Evolutionary conservation across 2,888 invertebrate species (phyloP).

Genomic region (Saturnia pavonia): DNA sequence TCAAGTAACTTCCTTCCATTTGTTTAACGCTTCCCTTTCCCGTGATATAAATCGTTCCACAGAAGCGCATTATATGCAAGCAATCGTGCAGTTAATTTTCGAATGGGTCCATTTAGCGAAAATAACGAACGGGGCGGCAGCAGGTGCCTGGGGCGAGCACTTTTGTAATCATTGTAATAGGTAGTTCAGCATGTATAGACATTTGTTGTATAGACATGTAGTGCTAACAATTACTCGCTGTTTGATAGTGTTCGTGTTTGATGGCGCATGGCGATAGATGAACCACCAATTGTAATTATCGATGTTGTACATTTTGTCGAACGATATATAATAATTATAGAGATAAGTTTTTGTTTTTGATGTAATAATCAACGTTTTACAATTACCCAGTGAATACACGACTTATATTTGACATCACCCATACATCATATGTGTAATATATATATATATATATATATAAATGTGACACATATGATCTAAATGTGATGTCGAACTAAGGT

Average conservation of each 20-base stretch:
- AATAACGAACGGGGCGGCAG: slow-evolving; percentile 50
- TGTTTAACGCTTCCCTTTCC: slow-evolving; percentile 26
- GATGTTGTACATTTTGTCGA: slow-evolving; percentile 29
- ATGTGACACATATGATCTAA: too few species aligned
- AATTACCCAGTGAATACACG: too few species aligned
- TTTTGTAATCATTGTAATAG: slow-evolving; percentile 53
- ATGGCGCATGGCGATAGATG: slow-evolving; percentile 48
- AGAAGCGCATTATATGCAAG: slow-evolving; percentile 65
- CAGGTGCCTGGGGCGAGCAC: slow-evolving; percentile 47
- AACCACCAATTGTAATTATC: slow-evolving; percentile 40
- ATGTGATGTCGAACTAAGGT: too few species aligned
- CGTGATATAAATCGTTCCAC: slow-evolving; percentile 54
- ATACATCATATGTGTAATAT: too few species aligned
- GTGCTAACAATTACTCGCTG: slow-evolving; percentile 45
- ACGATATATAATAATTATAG: neutral
- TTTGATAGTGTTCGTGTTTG: slow-evolving; percentile 45
- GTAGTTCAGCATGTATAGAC: slow-evolving; percentile 36
- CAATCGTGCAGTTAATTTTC: slow-evolving; percentile 76
- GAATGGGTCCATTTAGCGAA: slow-evolving; percentile 74
- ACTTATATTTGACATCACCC: too few species aligned
- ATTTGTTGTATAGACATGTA: slow-evolving; percentile 50
- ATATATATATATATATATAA: too few species aligned
- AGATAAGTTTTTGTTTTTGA: neutral
- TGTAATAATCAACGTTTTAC: neutral
- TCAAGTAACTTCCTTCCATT: slow-evolving; percentile 17